phyloP scores from a whole-genome alignment of 2,113 vertebrate species.

The Pteruthius melanotis region DNA sequence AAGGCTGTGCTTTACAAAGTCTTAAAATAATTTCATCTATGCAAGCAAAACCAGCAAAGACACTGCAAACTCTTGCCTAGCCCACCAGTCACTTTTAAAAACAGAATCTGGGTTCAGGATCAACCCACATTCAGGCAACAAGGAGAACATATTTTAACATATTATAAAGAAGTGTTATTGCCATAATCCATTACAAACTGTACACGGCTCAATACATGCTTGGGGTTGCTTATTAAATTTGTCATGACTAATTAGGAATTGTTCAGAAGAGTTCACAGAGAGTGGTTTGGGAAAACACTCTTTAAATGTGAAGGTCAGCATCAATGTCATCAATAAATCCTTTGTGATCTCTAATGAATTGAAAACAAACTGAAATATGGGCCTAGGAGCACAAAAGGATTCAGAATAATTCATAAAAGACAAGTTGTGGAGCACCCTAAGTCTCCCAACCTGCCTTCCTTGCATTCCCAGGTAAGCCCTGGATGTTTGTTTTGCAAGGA shows the following conservation, averaged over 20 bases:
- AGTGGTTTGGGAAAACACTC: neutral
- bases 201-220: neutral
- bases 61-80: neutral
- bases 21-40: slow-evolving; percentile 40
- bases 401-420: neutral
- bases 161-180: neutral
- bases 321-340: neutral
- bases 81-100: neutral
- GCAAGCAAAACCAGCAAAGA: neutral
- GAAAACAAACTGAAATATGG: neutral
- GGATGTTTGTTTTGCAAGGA: neutral
- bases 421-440: neutral
- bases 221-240: neutral
- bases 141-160: neutral
- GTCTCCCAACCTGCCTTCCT: neutral
- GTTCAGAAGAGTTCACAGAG: neutral
- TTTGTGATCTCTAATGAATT: neutral
- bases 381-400: neutral
- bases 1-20: neutral
- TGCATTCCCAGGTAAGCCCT: neutral
- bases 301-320: neutral
- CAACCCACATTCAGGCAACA: neutral
- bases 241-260: neutral
- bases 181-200: neutral
- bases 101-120: neutral